Percentiles rank a stretch among this genome's conserved stretches.
phyloP scores from a whole-genome alignment of 2,797 vertebrate genomes.

The Xenops minutus region DNA sequence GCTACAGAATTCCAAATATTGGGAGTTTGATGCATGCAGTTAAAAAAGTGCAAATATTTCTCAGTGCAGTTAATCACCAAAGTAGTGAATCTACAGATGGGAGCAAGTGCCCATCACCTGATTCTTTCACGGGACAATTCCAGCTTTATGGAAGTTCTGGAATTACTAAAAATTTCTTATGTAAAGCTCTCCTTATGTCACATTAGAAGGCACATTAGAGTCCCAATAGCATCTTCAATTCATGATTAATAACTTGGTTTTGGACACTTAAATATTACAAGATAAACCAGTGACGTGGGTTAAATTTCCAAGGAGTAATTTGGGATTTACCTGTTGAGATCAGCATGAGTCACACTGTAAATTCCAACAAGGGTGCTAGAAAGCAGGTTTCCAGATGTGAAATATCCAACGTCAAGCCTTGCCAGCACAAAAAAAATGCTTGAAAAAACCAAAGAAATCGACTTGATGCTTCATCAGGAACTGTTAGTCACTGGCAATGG shows the following conservation, averaged over 20 bases:
- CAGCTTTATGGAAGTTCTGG: neutral
- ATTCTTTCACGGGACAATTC: neutral
- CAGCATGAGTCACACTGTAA: neutral
- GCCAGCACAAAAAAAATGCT: neutral
- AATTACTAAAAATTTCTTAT: neutral
- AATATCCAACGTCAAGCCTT: neutral
- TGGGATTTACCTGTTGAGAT: conserved; percentile 30
- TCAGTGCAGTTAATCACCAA: neutral
- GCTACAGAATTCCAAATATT: neutral
- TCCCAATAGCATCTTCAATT: rapidly evolving
- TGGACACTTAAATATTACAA: neutral
- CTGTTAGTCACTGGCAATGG: conserved; percentile 39
- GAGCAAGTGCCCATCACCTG: neutral
- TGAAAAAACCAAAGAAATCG: neutral
- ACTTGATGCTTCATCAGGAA: neutral
- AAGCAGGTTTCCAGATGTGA: neutral
- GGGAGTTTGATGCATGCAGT: neutral
- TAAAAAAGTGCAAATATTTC: neutral
- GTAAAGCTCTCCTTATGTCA: neutral
- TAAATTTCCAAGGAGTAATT: conserved; percentile 6
- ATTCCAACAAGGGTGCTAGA: neutral
- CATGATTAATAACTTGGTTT: neutral
- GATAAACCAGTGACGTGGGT: neutral
- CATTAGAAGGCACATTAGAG: neutral
- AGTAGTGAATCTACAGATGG: neutral